phyloP scores from a whole-genome alignment of 1,140 invertebrate genomes.

The Calycopis cecrops region DNA sequence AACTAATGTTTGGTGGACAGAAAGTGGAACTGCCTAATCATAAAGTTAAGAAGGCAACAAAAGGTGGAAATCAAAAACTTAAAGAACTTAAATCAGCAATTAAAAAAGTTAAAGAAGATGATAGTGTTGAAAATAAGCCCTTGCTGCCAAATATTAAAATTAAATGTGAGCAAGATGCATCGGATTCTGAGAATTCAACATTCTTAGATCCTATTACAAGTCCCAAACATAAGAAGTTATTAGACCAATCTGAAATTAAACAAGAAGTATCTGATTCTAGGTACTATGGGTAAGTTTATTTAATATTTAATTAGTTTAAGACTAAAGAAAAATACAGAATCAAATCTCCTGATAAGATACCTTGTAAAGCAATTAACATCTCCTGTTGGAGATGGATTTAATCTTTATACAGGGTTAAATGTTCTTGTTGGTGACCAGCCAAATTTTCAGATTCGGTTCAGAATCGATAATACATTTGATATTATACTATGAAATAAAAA shows the following conservation, averaged over 20 bases:
- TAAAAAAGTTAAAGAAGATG: conserved; percentile 53
- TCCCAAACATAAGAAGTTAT: conserved; percentile 47
- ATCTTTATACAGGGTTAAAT: too few species aligned
- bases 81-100: conserved; percentile 37
- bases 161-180: conserved; percentile 60
- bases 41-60: conserved; percentile 42
- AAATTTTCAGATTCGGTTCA: too few species aligned
- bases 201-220: conserved; percentile 50
- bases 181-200: conserved; percentile 59
- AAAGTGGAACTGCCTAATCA: conserved; percentile 50
- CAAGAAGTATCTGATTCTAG: conserved; percentile 49
- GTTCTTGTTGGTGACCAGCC: too few species aligned
- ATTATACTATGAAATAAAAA: too few species aligned
- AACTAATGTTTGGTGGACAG: conserved; percentile 62
- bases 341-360: too few species aligned
- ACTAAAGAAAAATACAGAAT: too few species aligned
- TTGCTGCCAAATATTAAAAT: conserved; percentile 62
- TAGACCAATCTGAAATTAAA: conserved; percentile 51
- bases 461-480: too few species aligned
- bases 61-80: conserved; percentile 48
- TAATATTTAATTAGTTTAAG: not conserved
- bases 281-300: conserved; percentile 38
- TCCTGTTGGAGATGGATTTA: too few species aligned
- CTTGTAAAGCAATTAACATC: too few species aligned
- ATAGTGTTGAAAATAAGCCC: conserved; percentile 49